Base-by-base conservation (phyloP, 2,888 invertebrate species). In the Syrphus vitripennis region DNA sequence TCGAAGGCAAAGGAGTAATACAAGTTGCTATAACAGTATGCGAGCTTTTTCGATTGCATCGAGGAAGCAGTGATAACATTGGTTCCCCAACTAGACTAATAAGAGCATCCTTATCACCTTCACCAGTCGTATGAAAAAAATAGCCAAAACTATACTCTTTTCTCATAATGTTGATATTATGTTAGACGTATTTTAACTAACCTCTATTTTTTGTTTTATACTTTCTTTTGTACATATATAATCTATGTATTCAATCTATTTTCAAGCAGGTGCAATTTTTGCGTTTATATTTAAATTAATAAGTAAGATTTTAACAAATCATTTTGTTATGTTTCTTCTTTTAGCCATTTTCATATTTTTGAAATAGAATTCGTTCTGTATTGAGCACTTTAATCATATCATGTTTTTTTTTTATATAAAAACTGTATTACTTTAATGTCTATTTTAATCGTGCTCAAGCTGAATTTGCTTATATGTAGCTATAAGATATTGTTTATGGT, bases 21-120 rank as follows among this genome's bases (percentile, higher is more conserved):
- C 96, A 97, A 91, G 96, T 98, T 26, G 97, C 98, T 63, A 96
- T 97, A 87, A 98, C 98, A 0, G 97, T 98, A 24, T 95, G 96
- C 1, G 97, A 97, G 92, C 93, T 98, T 16, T 94, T 97, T 67
- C 94, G 96, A 86, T 94, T 97, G 91, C 94, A 95, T 89, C 93
- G 93, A 69, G 89, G 88, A 4, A 65, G 45, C 53, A 88, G 87
- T 50, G 90, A 89, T 74, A 89, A 74, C 65, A 88, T 89, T 29
- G 90, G 88, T 21, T 91, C 92, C 69, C 92, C 91, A 50, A 91
- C 91, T 50, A 88, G 91, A 88, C 87, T 90, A 79, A 88, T 90
- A 81, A 89, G 91, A 81, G 88, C 90, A 76, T 90, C 91, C 71
- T 83, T 92, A 76, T 90, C 91, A 6, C 91, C 92, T 31, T 91